These are phyloP conservation scores for Arrhamphus sclerolepis DNA, from an alignment of 2,797 vertebrate species.

Conservation along the genomic window DNA sequence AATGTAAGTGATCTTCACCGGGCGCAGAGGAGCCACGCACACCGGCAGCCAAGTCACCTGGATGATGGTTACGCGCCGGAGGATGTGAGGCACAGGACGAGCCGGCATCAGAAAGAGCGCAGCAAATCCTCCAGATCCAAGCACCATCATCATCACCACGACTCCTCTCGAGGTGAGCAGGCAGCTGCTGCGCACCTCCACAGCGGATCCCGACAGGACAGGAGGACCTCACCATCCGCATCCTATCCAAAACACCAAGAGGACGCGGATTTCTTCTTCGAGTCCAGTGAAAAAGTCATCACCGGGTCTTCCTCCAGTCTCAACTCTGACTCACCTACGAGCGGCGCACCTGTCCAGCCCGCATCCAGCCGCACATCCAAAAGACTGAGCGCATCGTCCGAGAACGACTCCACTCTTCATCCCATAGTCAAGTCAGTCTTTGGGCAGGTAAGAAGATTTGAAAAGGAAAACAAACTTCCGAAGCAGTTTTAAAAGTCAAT, in stretches of 20 bases:
- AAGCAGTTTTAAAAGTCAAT: neutral
- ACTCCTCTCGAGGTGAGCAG: slow-evolving; percentile 51
- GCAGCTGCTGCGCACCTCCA: slow-evolving; percentile 48
- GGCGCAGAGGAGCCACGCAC: slow-evolving; percentile 64
- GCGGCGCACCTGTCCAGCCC: slow-evolving; percentile 68
- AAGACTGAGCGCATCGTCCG: slow-evolving; percentile 56
- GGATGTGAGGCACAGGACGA: slow-evolving; percentile 61
- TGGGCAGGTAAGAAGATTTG: slow-evolving; percentile 66
- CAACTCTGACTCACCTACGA: slow-evolving; percentile 59
- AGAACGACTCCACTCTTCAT: slow-evolving; percentile 82
- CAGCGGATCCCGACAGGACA: slow-evolving; percentile 51
- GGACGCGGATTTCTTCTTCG: slow-evolving; percentile 80
- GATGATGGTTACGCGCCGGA: slow-evolving; percentile 73
- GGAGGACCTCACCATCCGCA: slow-evolving; percentile 70
- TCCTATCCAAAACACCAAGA: slow-evolving; percentile 66
- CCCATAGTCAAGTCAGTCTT: slow-evolving; percentile 94
- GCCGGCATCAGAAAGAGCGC: slow-evolving; percentile 61
- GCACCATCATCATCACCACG: slow-evolving; percentile 55
- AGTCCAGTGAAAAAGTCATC: slow-evolving; percentile 69
- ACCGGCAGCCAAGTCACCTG: slow-evolving; percentile 63
- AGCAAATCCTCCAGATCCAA: slow-evolving; percentile 67
- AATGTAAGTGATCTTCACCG: slow-evolving; percentile 63
- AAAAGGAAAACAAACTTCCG: neutral
- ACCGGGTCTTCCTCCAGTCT: slow-evolving; percentile 73
- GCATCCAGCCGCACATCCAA: slow-evolving; percentile 86